Conservation (phyloP, 2,113 vertebrate genomes). For the Apus apus region DNA sequence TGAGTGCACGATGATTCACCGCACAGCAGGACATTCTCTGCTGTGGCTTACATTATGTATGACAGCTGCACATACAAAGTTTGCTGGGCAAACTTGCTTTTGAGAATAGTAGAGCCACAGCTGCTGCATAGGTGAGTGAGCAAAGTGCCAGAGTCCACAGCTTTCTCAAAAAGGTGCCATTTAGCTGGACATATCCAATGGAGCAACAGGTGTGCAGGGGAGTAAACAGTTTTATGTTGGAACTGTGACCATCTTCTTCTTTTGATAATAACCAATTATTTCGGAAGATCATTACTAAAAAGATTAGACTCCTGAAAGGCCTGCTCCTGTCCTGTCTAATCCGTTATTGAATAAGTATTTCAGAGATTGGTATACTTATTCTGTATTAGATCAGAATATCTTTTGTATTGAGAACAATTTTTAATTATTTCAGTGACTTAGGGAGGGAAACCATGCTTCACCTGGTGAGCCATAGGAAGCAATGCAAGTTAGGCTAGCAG, state of each 20-base stretch:
- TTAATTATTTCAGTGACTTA: background rate
- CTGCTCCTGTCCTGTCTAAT: background rate
- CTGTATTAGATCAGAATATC: background rate
- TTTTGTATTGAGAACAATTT: background rate
- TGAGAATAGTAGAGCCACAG: background rate
- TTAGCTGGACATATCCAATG: background rate
- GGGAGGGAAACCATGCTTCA: background rate
- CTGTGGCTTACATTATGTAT: background rate
- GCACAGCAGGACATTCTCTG: background rate
- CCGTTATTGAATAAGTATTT: background rate
- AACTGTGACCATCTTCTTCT: background rate
- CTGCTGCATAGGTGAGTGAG: background rate
- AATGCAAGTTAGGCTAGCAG: background rate
- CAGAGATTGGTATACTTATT: background rate
- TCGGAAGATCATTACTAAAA: background rate
- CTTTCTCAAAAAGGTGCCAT: background rate
- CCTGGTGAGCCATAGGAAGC: background rate
- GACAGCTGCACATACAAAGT: background rate
- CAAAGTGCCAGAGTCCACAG: background rate
- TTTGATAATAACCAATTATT: background rate
- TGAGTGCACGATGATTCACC: background rate
- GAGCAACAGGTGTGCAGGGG: background rate
- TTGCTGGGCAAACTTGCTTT: background rate
- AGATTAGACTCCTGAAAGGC: background rate
- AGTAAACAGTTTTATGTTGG: background rate